Conservation (phyloP, 2,113 vertebrate genomes). For the Rhinoderma darwinii region DNA sequence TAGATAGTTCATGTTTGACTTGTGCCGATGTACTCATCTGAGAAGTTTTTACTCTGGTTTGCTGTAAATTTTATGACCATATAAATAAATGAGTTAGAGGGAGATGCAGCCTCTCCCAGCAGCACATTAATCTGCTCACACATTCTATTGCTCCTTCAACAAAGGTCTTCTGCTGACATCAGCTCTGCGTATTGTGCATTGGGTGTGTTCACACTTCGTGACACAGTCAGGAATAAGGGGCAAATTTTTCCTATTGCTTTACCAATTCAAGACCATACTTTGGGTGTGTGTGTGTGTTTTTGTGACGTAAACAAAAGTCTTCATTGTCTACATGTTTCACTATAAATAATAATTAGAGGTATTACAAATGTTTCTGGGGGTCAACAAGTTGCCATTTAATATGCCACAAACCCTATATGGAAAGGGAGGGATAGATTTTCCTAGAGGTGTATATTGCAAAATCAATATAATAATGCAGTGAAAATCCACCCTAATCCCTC, state of each 20-base stretch:
- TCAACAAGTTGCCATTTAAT: slow-evolving; percentile 63
- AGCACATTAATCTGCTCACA: slow-evolving; percentile 30
- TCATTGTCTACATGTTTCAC: slow-evolving; percentile 31
- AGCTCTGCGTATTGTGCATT: slow-evolving; percentile 5
- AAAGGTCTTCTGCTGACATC: slow-evolving; percentile 37
- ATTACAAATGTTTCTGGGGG: slow-evolving; percentile 57
- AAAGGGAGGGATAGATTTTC: slow-evolving; percentile 55
- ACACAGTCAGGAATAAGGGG: slow-evolving; percentile 40
- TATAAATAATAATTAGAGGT: slow-evolving; percentile 51
- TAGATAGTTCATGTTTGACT: too few relatives aligned
- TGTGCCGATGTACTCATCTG: neutral
- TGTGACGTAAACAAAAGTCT: neutral
- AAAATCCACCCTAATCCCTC: slow-evolving; percentile 74
- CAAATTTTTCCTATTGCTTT: slow-evolving; percentile 16
- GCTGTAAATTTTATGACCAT: neutral
- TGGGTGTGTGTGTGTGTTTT: slow-evolving; percentile 18
- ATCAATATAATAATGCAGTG: slow-evolving; percentile 72
- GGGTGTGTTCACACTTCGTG: slow-evolving; percentile 22
- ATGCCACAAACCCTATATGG: slow-evolving; percentile 54
- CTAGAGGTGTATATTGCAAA: slow-evolving; percentile 65
- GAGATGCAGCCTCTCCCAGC: slow-evolving; percentile 19
- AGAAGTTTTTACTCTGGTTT: neutral
- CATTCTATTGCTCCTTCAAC: slow-evolving; percentile 31
- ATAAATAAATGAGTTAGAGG: neutral
- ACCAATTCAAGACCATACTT: slow-evolving; percentile 5